These are phyloP conservation scores for Acomys russatus DNA, from an alignment of 2,797 vertebrate genomes.

Conservation along the genomic window DNA sequence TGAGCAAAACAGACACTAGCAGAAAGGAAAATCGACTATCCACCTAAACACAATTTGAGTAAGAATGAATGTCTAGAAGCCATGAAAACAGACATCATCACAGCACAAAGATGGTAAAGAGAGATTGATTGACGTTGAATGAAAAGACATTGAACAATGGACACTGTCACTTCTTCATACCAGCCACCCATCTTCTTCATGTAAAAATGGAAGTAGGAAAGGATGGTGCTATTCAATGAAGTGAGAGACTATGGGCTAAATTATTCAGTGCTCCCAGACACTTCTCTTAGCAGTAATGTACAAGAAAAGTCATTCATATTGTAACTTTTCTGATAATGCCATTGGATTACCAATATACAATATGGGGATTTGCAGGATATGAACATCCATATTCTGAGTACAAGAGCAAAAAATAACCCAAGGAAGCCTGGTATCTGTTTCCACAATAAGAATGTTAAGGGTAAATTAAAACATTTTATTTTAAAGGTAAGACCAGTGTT, in stretches of 20 bases:
- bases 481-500: constrained; percentile 34
- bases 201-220: constrained; percentile 4
- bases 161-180: background rate
- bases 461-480: constrained; percentile 8
- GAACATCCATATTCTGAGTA: background rate
- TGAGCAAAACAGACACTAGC: background rate
- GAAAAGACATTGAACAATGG: background rate
- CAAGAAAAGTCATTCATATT: constrained; percentile 1
- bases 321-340: constrained; percentile 24
- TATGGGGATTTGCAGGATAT: background rate
- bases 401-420: constrained; percentile 9
- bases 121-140: background rate
- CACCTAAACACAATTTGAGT: background rate
- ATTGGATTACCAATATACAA: background rate
- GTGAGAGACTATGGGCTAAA: background rate
- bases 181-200: background rate
- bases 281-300: background rate
- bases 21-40: background rate
- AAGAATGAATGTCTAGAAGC: background rate
- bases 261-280: background rate
- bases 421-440: background rate
- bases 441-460: constrained; percentile 27
- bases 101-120: background rate
- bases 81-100: constrained; percentile 40
- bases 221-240: background rate